Conservation (phyloP, 2,888 invertebrate genomes). For the Dascillus cervinus region DNA sequence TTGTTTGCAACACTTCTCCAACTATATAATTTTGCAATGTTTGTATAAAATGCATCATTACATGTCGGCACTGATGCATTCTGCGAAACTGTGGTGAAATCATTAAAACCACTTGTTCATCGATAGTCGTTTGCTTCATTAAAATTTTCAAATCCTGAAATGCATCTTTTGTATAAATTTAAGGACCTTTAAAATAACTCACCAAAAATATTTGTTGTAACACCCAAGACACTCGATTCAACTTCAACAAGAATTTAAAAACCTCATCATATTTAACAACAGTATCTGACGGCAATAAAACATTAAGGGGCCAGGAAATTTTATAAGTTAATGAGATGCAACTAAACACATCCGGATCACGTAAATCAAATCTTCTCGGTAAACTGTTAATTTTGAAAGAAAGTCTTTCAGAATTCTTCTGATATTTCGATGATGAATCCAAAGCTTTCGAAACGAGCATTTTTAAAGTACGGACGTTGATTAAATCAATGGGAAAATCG, state of each 20-base stretch:
- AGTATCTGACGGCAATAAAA: conserved; percentile 64
- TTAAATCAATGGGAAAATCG: conserved; percentile 55
- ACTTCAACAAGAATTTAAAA: conserved; percentile 67
- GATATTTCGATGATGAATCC: conserved; percentile 55
- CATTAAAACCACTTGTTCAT: conserved; percentile 41
- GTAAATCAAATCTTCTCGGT: conserved; percentile 55
- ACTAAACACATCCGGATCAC: conserved; percentile 59
- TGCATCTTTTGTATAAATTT: conserved; percentile 1
- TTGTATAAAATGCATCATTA: conserved; percentile 68
- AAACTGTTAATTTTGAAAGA: conserved; percentile 56
- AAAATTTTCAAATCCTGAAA: conserved; percentile 5
- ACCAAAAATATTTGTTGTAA: conserved; percentile 63
- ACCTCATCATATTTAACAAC: conserved; percentile 64
- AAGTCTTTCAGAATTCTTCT: conserved; percentile 54
- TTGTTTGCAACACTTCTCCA: conserved; percentile 64
- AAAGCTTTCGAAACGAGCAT: conserved; percentile 62
- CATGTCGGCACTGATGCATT: conserved; percentile 63
- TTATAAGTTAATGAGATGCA: conserved; percentile 63
- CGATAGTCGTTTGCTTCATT: conserved; percentile 37
- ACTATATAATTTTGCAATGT: conserved; percentile 71
- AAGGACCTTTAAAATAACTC: conserved; percentile 31
- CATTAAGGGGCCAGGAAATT: conserved; percentile 70
- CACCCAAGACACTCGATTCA: conserved; percentile 69
- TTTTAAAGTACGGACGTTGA: conserved; percentile 62
- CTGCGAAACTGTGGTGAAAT: conserved; percentile 62